These are phyloP conservation scores for Microplitis mediator DNA, from an alignment of 1,140 invertebrate species.

Conservation along the genomic window DNA sequence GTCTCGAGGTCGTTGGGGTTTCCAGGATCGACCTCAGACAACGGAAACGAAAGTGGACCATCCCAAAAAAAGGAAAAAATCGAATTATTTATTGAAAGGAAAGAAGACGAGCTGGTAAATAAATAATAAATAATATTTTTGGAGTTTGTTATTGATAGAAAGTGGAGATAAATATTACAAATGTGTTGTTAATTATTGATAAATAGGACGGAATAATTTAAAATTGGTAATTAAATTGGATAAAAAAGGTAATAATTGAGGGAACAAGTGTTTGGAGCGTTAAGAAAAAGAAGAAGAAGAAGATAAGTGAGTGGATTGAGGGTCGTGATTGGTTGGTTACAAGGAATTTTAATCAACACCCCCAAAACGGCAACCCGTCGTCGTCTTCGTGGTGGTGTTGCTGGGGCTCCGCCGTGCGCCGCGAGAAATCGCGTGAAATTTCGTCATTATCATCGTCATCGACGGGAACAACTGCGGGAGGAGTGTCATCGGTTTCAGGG, in stretches of 20 bases:
- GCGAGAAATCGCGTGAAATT: constrained; percentile 57
- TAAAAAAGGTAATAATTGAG: constrained; percentile 52
- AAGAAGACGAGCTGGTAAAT: neutral
- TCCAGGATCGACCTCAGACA: constrained; percentile 22
- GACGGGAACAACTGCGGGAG: constrained; percentile 41
- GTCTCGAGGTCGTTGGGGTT: constrained; percentile 38
- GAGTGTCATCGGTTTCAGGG: too few relatives aligned
- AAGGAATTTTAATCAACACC: constrained; percentile 58
- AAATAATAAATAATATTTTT: too few relatives aligned
- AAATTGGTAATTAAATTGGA: too few relatives aligned
- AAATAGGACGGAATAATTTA: too few relatives aligned
- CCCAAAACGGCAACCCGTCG: constrained; percentile 63
- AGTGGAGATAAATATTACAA: too few relatives aligned
- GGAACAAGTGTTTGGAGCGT: constrained; percentile 48
- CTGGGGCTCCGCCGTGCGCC: constrained; percentile 59
- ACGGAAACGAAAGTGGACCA: constrained; percentile 11
- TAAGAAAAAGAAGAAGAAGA: constrained; percentile 38
- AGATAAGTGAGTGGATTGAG: constrained; percentile 47
- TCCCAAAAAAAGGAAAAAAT: neutral
- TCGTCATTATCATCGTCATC: constrained; percentile 47
- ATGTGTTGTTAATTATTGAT: too few relatives aligned
- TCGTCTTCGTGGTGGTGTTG: constrained; percentile 53
- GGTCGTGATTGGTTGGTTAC: constrained; percentile 56
- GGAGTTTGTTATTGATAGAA: too few relatives aligned
- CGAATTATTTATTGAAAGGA: neutral